Conservation (phyloP, 2,113 vertebrate species). For the Dipodomys stephensi region DNA sequence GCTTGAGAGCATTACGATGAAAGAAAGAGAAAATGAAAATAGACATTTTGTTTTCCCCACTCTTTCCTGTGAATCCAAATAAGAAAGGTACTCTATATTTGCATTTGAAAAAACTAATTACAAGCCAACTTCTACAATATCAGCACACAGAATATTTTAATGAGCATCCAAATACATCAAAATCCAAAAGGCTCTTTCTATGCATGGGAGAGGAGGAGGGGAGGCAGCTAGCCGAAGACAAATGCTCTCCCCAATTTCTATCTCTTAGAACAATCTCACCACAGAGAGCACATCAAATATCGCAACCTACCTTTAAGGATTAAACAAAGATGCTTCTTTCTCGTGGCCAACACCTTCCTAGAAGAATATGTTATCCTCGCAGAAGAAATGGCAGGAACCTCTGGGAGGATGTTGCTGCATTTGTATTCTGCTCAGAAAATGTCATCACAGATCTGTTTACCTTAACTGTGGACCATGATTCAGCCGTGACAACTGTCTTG, state of each 20-base stretch:
- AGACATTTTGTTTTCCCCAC: constrained; percentile 30
- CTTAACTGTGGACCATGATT: constrained; percentile 90
- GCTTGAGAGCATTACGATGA: constrained; percentile 57
- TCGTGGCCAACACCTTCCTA: constrained; percentile 76
- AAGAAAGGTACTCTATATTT: constrained; percentile 56
- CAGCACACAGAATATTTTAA: constrained; percentile 52
- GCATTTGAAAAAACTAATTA: neutral
- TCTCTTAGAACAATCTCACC: constrained; percentile 28
- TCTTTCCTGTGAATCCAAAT: constrained; percentile 25
- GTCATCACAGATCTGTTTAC: constrained; percentile 91
- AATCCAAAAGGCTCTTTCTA: constrained; percentile 65
- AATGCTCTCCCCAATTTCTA: constrained; percentile 50
- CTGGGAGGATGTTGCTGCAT: constrained; percentile 85
- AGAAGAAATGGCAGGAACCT: constrained; percentile 84
- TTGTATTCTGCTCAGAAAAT: constrained; percentile 90
- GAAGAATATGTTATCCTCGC: constrained; percentile 81
- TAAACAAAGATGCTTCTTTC: constrained; percentile 76
- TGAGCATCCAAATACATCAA: constrained; percentile 66
- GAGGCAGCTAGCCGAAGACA: constrained; percentile 54
- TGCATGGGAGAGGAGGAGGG: neutral
- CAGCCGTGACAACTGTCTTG: constrained; percentile 88
- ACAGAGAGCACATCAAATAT: constrained; percentile 61
- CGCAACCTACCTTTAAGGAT: constrained; percentile 85
- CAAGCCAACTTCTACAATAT: constrained; percentile 68
- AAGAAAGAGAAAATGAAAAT: constrained; percentile 54